phyloP scores from a whole-genome alignment of 2,113 vertebrate genomes.

The Thamnophis sirtalis region DNA sequence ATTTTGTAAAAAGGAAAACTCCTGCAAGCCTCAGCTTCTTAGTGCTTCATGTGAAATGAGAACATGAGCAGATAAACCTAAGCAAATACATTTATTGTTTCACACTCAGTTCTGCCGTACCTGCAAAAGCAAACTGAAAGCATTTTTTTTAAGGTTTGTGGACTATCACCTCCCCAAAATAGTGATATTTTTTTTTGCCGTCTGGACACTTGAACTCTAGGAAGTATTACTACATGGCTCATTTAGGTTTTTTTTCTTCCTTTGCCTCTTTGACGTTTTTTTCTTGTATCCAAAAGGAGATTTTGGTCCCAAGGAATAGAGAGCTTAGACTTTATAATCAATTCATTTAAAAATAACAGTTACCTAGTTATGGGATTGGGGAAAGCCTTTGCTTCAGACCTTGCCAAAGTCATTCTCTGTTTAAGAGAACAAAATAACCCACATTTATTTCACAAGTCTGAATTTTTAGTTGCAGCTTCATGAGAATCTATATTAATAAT shows the following conservation, averaged over 20 bases:
- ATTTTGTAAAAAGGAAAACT: slow-evolving; percentile 5
- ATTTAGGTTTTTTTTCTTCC: not conserved
- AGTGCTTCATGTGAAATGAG: not conserved
- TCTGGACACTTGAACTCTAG: not conserved
- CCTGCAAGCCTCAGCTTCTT: not conserved
- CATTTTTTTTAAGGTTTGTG: not conserved
- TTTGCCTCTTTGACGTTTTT: not conserved
- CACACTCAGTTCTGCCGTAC: not conserved
- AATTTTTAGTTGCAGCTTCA: not conserved
- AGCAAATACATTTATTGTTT: not conserved
- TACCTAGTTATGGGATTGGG: too few relatives aligned
- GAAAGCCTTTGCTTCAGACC: not conserved
- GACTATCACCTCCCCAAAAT: not conserved
- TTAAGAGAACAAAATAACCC: not conserved
- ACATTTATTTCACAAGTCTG: not conserved
- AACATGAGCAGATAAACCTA: not conserved
- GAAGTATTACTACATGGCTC: not conserved
- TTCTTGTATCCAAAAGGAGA: not conserved
- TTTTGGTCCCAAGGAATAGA: not conserved
- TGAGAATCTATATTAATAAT: not conserved
- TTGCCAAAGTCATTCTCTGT: not conserved
- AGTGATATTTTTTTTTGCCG: not conserved
- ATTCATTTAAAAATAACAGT: not conserved
- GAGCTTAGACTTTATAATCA: not conserved
- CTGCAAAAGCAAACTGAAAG: not conserved